phyloP scores from a whole-genome alignment of 2,888 invertebrate genomes.

The Agrenia bidenticulata region DNA sequence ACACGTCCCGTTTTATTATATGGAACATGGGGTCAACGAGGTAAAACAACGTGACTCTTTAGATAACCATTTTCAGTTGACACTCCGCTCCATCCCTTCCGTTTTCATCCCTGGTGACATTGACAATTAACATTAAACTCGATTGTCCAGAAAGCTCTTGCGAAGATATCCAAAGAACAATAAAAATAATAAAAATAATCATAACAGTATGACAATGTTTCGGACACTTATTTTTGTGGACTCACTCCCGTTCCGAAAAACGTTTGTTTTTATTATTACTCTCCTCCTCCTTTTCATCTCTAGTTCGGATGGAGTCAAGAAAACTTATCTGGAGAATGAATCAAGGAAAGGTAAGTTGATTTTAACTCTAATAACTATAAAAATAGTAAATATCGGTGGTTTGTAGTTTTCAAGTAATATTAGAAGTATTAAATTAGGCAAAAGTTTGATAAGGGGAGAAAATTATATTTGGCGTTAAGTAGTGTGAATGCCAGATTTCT shows the following conservation, averaged over 20 bases:
- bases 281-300: conserved; percentile 3
- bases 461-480: too few species aligned
- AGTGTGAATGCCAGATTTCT: too few species aligned
- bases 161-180: background rate
- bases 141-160: conserved; percentile 8
- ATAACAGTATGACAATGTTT: conserved; percentile 6
- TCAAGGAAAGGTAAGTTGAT: conserved; percentile 46
- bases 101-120: background rate
- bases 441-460: too few species aligned
- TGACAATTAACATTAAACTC: conserved; percentile 10
- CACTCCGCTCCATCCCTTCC: conserved; percentile 15
- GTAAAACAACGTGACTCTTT: background rate
- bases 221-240: conserved; percentile 1
- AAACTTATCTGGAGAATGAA: conserved; percentile 45
- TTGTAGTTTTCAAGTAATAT: too few species aligned
- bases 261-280: background rate
- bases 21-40: conserved; percentile 1
- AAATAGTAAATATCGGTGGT: too few species aligned
- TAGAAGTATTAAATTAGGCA: too few species aligned
- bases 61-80: background rate
- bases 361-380: background rate
- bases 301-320: conserved; percentile 37
- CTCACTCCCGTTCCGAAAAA: background rate
- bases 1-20: conserved; percentile 8
- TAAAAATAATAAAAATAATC: background rate